phyloP scores from a whole-genome alignment of 2,888 invertebrate species.

The Sisyra nigra region DNA sequence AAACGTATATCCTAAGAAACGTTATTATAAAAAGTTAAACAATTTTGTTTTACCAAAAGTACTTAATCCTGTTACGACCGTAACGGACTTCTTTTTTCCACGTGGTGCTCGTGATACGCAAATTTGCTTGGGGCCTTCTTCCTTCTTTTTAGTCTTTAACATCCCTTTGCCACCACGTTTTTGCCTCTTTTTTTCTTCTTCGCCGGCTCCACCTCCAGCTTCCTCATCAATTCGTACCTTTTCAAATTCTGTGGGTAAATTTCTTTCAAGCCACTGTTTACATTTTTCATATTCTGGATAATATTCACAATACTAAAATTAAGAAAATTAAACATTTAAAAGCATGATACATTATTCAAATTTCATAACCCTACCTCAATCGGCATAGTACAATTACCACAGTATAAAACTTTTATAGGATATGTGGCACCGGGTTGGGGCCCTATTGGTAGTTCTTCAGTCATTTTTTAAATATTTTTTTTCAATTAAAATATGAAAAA shows the following conservation, averaged over 20 bases:
- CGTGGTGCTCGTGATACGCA: constrained; percentile 79
- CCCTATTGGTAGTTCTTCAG: constrained; percentile 16
- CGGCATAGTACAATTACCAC: constrained; percentile 90
- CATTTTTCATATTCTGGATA: constrained; percentile 97
- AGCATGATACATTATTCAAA: not conserved
- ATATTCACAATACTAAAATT: constrained; percentile 83
- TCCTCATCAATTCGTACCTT: constrained; percentile 59
- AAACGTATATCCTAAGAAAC: too few species aligned
- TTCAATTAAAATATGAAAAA: too few species aligned
- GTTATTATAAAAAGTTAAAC: too few species aligned
- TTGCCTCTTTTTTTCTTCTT: constrained; percentile 89
- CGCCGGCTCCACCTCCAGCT: constrained; percentile 53
- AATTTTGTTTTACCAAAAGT: constrained; percentile 90
- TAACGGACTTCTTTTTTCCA: constrained; percentile 97
- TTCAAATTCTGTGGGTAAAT: constrained; percentile 86
- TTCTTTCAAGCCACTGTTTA: constrained; percentile 88
- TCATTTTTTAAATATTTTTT: too few species aligned
- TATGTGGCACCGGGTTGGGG: constrained; percentile 48
- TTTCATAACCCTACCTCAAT: constrained; percentile 47
- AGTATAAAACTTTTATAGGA: constrained; percentile 73
- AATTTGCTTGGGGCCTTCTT: constrained; percentile 73
- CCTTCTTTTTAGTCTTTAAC: constrained; percentile 88
- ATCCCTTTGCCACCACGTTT: constrained; percentile 95
- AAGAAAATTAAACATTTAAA: constrained; percentile 6
- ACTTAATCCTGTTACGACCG: constrained; percentile 88